Evolutionary conservation across 2,797 vertebrate genomes (phyloP).

Genomic region (Sebastes vulpes): DNA sequence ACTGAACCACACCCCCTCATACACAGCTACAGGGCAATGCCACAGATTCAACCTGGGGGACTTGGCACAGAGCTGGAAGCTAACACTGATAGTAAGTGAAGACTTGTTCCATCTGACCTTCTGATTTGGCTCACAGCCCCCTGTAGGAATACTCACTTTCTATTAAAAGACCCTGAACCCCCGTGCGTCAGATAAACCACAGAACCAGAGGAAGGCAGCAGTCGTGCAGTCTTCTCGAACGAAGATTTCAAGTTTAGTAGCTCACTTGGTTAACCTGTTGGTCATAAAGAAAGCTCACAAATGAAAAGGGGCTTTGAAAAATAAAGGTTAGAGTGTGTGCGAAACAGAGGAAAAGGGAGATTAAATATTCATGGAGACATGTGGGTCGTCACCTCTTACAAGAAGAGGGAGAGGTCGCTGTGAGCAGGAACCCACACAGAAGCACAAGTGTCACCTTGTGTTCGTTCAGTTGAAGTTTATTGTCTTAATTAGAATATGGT

Average conservation of each 20-base stretch:
- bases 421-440: conserved; percentile 8
- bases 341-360: background rate
- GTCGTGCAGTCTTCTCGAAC: conserved; percentile 8
- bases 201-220: conserved; percentile 37
- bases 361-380: conserved; percentile 44
- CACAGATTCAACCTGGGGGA: conserved; percentile 42
- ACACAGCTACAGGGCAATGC: conserved; percentile 33
- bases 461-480: conserved; percentile 38
- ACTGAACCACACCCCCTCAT: conserved; percentile 43
- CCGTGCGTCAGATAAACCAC: conserved; percentile 46
- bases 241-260: background rate
- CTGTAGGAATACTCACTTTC: conserved; percentile 78
- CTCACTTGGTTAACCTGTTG: background rate
- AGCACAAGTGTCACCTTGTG: conserved; percentile 23
- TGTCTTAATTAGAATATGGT: conserved; percentile 52
- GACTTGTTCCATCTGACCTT: conserved; percentile 81
- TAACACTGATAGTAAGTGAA: conserved; percentile 79
- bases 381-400: conserved; percentile 10
- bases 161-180: conserved; percentile 65
- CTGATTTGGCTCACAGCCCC: conserved; percentile 76
- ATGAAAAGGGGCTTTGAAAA: background rate
- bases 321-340: background rate
- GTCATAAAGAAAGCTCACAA: background rate
- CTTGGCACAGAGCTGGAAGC: conserved; percentile 67
- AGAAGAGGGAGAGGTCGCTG: background rate